Conservation (phyloP, 2,113 vertebrate genomes). For the Aix galericulata region DNA sequence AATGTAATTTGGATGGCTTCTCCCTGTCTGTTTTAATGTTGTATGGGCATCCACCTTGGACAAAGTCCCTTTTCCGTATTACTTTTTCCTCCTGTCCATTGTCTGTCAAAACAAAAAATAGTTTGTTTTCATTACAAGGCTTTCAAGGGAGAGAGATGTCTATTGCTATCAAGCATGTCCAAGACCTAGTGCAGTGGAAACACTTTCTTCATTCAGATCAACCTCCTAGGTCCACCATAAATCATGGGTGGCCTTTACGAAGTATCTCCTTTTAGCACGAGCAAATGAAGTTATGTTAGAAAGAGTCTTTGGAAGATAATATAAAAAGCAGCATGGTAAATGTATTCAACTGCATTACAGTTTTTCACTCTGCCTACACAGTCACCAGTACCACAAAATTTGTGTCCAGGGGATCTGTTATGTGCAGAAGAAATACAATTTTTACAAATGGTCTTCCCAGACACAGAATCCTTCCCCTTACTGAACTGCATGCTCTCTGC, state of each 20-base stretch:
- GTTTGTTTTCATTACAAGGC: not conserved
- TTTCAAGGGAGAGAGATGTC: not conserved
- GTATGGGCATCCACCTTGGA: not conserved
- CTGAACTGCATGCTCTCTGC: not conserved
- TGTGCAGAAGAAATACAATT: not conserved
- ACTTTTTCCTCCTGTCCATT: not conserved
- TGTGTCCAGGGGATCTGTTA: not conserved
- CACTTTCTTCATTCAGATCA: not conserved
- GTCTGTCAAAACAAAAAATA: not conserved
- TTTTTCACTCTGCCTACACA: not conserved
- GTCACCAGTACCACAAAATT: not conserved
- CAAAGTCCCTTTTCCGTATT: not conserved
- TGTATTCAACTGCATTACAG: not conserved
- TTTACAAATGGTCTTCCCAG: not conserved
- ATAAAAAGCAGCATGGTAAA: not conserved
- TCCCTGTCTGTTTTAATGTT: not conserved
- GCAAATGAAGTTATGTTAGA: not conserved
- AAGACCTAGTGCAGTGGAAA: not conserved
- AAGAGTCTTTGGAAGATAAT: not conserved
- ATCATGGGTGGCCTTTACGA: not conserved
- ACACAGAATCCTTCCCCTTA: not conserved
- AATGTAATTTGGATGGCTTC: not conserved
- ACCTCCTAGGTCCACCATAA: not conserved
- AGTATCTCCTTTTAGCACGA: not conserved
- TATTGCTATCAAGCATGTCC: not conserved